Evolutionary conservation across 2,888 invertebrate species (phyloP), one percentile per base, ranked within the genome.

Genomic region (Pristionchus exspectatus): DNA sequence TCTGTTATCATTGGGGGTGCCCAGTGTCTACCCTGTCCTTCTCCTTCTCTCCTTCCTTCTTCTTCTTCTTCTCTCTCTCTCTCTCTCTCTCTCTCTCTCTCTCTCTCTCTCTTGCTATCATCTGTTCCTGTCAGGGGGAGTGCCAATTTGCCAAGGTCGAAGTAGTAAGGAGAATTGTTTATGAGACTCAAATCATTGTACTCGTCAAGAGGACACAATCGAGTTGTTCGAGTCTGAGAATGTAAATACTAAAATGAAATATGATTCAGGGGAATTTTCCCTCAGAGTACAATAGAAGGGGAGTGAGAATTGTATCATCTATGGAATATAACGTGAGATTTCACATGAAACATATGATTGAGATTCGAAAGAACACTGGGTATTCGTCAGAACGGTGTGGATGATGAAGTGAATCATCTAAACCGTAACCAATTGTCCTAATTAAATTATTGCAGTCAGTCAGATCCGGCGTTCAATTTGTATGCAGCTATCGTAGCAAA

Each of bases 401-500:
- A 5, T 38, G 3, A 38, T 38, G 38, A 2, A 3, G 38, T 38
- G 38, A 38, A 38, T 38, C 38, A 38, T 38, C 38, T 2, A 38
- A 38, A 38, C 38, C 3, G 38, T 3, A 3, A 38, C 38, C 2
- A 38, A n/a, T n/a, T n/a, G n/a, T 4, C 5, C 4, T 2, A 74
- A 74, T 74, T 24, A 24, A 74, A 16, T 74, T 1, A 66, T 90
- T 91, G 72, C 90, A 92, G 92, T 18, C 83, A 90, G n/a, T 44
- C 90, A 18, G 91, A 91, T 86, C 18, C 90, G 1, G 87, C 91
- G 3, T 56, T 89, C 27, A 90, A 90, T 24, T 88, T 93, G 2
- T 90, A 90, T 72, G 93, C 93, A 1, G 92, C 91, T 16, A 93
- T 93, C 56, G 91, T 93, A 0, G 92, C 91, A 27, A 93, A 93